Base-by-base conservation (phyloP, 1,140 invertebrate species). In the Eurosta solidaginis region DNA sequence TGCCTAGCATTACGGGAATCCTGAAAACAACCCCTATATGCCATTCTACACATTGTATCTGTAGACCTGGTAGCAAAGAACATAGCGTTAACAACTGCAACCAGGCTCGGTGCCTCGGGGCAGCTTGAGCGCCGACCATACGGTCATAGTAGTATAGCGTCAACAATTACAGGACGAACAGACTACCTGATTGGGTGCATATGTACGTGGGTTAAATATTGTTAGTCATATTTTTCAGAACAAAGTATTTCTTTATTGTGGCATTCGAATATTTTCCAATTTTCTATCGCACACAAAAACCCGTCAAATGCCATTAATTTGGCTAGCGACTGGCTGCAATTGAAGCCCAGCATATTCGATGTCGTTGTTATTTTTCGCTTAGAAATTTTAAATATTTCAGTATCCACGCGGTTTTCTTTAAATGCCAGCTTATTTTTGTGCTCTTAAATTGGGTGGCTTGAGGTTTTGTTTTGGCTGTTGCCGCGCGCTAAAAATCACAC, bases 241-340 rank as follows among this genome's bases (percentile, higher is more conserved):
- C 2, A 33, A 17, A 40, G 33, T 1, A 20, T 68, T 7, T 6
- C 29, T 40, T 42, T 68, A 40, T 33, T 68, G 59, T 40, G 33
- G 59, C n/a, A 42, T 68, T 29, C 22, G 36, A 10, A 22, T 25
- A 36, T 42, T 68, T 68, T 36, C 12, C 59, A 36, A 68, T 68
- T 68, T 68, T 29, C 59, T n/a, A n/a, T n/a, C 59, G 59, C n/a
- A 40, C 59, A 68, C 40, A 20, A 27, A 75, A 75, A 75, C 42
- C 73, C 73, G 45, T 75, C 73, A 75, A 75, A 75, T 75, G 73
- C 45, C 73, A 75, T 75, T 75, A 75, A 47, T 75, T 75, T 36
- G 59, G 59, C 40, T 40, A 20, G 17, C 7, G 36, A 33, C 12
- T 63, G 54, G 6, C 59, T 68, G 33, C 33, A 17, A 22, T 6